phyloP scores from a whole-genome alignment of 2,888 invertebrate species.

The Podotricha telesiphe region DNA sequence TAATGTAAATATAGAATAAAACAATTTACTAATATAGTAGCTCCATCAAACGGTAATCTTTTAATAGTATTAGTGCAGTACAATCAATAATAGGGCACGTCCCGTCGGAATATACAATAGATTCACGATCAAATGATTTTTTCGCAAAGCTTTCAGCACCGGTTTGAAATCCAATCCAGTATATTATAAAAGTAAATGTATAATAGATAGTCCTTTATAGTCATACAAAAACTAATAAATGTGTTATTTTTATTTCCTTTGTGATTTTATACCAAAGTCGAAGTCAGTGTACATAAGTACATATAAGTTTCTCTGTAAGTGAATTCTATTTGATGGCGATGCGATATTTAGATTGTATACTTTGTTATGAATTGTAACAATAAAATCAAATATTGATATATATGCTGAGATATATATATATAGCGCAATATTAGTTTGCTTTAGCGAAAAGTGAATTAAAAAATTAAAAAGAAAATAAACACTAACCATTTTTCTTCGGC shows the following conservation, averaged over 20 bases:
- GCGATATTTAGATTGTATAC: not conserved
- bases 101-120: not conserved
- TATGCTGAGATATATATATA: not conserved
- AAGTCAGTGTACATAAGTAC: not conserved
- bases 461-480: slow-evolving; percentile 4
- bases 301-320: not conserved
- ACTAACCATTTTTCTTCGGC: slow-evolving; percentile 95
- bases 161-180: not conserved
- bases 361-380: too few relatives aligned
- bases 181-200: not conserved
- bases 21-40: not conserved
- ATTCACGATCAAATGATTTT: not conserved
- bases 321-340: not conserved
- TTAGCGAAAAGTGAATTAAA: not conserved
- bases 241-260: not conserved
- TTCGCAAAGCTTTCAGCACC: not conserved
- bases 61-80: not conserved
- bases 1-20: not conserved
- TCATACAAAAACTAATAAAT: not conserved
- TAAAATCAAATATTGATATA: not conserved
- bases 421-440: too few relatives aligned
- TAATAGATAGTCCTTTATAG: not conserved
- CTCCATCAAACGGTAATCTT: not conserved
- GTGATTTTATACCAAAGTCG: not conserved
- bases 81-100: not conserved